Conservation (phyloP, 1,140 invertebrate genomes). For the Popillia japonica region DNA sequence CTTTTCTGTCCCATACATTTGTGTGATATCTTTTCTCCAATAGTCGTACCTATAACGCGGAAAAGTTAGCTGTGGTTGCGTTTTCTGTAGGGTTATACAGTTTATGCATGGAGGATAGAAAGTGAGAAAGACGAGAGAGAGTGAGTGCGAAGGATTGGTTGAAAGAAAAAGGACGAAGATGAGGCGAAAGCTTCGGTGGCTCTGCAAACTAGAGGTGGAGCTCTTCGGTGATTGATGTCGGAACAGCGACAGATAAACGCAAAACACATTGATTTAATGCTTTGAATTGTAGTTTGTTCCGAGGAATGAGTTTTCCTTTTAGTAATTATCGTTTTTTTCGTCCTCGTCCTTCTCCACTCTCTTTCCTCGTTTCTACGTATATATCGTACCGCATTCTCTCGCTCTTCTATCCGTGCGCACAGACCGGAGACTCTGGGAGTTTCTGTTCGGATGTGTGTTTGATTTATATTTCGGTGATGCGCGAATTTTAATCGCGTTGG, state of each 20-base stretch:
- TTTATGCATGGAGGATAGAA: neutral
- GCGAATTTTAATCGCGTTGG: conserved; percentile 32
- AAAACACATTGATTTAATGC: conserved; percentile 59
- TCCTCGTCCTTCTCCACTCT: neutral
- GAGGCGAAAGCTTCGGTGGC: conserved; percentile 16
- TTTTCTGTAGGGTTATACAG: conserved; percentile 11
- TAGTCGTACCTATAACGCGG: neutral
- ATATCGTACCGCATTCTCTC: neutral
- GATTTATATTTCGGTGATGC: conserved; percentile 33
- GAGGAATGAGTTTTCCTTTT: conserved; percentile 55
- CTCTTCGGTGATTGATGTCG: conserved; percentile 53
- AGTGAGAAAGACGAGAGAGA: neutral
- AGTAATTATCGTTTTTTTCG: conserved; percentile 55
- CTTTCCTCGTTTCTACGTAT: neutral
- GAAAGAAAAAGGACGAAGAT: conserved; percentile 8
- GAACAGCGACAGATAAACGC: conserved; percentile 58
- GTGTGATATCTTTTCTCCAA: conserved; percentile 2
- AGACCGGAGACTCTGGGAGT: conserved; percentile 12
- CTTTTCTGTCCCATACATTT: neutral
- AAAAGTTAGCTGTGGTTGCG: conserved; percentile 30
- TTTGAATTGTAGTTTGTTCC: conserved; percentile 56
- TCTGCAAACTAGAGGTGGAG: conserved; percentile 48
- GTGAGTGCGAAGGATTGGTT: neutral
- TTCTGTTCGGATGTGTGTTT: conserved; percentile 33
- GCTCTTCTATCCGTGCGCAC: conserved; percentile 4